Percentiles rank a stretch among this genome's conserved stretches.
phyloP scores from a whole-genome alignment of 2,113 vertebrate species.

The Laticauda laticaudata region DNA sequence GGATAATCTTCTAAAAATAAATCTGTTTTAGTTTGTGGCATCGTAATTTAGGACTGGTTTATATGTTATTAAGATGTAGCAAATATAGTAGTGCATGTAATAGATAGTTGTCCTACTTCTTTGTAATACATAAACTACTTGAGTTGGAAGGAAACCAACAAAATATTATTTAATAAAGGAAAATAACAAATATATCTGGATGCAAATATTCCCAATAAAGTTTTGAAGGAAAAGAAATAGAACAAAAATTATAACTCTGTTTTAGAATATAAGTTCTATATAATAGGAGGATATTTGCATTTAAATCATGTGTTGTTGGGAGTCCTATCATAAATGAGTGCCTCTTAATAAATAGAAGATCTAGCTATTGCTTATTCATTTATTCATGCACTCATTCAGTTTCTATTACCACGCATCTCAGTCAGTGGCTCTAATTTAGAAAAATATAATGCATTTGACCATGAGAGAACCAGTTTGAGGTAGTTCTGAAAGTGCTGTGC shows the following conservation, averaged over 20 bases:
- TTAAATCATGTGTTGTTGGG: not conserved
- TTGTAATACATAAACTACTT: not conserved
- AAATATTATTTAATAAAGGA: not conserved
- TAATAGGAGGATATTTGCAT: not conserved
- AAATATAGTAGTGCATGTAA: constrained; percentile 27
- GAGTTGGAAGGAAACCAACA: not conserved
- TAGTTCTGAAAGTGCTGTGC: not conserved
- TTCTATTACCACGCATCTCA: not conserved
- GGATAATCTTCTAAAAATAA: not conserved
- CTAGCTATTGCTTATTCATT: not conserved
- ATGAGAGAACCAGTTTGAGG: not conserved
- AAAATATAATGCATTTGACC: not conserved
- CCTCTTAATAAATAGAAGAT: not conserved
- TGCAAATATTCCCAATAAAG: constrained; percentile 23
- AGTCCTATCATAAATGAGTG: not conserved
- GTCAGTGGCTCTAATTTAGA: not conserved
- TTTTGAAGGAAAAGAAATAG: constrained; percentile 2
- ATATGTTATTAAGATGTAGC: constrained; percentile 16
- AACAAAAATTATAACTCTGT: not conserved
- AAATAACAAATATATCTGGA: constrained; percentile 3
- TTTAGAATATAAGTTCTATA: constrained; percentile 32
- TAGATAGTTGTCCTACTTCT: not conserved
- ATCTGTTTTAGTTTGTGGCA: constrained; percentile 16
- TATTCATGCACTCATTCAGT: not conserved
- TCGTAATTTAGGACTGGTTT: constrained; percentile 16